Percentiles rank a stretch among this genome's conserved stretches.
Conservation (phyloP, 2,888 invertebrate species). For the Pocota personata region DNA sequence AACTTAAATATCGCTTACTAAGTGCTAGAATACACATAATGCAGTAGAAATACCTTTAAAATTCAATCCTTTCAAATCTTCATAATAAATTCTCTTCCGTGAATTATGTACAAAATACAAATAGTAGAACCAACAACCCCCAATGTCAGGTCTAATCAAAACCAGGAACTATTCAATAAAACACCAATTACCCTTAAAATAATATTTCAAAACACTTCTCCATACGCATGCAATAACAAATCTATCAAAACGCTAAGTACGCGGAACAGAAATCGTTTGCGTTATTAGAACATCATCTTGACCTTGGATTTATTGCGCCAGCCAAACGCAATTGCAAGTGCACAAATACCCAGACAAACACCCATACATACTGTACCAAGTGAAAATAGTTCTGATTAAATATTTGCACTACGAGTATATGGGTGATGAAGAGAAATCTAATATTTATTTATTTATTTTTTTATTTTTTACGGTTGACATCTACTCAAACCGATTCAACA, state of each 20-base stretch:
- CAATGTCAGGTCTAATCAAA: constrained; percentile 48
- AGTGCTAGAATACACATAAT: too few species aligned
- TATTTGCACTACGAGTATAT: constrained; percentile 53
- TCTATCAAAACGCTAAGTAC: constrained; percentile 46
- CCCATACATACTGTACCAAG: background rate
- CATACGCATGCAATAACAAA: constrained; percentile 61
- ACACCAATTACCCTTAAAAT: constrained; percentile 49
- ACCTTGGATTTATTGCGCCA: constrained; percentile 67
- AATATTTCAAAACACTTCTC: constrained; percentile 40
- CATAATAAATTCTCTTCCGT: background rate
- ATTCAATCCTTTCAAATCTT: background rate
- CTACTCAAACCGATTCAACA: constrained; percentile 33
- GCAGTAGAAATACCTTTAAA: background rate
- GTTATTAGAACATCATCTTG: constrained; percentile 66
- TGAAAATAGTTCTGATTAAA: constrained; percentile 60
- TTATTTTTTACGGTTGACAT: constrained; percentile 50
- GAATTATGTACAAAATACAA: background rate
- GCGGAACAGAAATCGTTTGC: constrained; percentile 54
- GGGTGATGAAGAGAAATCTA: constrained; percentile 53
- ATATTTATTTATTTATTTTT: constrained; percentile 49
- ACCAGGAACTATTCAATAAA: constrained; percentile 54
- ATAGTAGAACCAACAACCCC: background rate
- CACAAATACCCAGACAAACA: constrained; percentile 5
- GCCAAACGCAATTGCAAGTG: constrained; percentile 63
- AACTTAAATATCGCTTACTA: too few species aligned